Percentiles rank a stretch among this genome's conserved stretches.
Conservation (phyloP, 2,888 invertebrate species). For the Hyalella azteca region DNA sequence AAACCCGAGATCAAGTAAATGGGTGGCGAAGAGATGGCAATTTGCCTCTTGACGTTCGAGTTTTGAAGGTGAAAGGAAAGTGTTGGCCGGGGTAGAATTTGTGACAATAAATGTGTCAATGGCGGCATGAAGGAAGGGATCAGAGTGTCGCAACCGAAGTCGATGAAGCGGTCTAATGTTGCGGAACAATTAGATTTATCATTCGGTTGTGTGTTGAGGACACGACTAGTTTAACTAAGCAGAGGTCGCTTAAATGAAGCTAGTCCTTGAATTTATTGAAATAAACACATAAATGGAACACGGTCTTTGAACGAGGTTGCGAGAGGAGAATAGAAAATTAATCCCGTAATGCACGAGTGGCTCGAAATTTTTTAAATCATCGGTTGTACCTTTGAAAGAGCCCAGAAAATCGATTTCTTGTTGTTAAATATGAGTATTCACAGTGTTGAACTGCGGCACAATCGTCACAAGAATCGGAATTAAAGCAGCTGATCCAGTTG, state of each 20-base stretch:
- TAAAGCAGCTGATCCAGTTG: too few species aligned
- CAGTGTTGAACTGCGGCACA: too few species aligned
- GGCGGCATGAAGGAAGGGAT: neutral
- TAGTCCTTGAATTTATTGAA: too few species aligned
- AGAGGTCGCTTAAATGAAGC: neutral
- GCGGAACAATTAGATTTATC: neutral
- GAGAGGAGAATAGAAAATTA: too few species aligned
- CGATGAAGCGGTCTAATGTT: neutral
- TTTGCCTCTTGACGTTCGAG: neutral
- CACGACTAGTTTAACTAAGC: neutral
- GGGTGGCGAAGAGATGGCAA: neutral
- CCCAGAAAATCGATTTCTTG: too few species aligned
- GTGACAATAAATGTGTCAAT: neutral
- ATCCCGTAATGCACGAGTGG: too few species aligned
- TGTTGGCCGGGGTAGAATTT: neutral
- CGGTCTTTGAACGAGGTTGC: too few species aligned
- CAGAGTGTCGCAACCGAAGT: neutral
- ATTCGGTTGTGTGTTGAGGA: neutral
- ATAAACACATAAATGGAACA: too few species aligned
- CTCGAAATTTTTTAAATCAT: too few species aligned
- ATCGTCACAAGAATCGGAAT: too few species aligned
- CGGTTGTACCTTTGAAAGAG: too few species aligned
- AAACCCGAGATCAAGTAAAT: neutral
- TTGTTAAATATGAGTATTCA: too few species aligned
- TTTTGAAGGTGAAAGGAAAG: slow-evolving; percentile 17